Base-by-base conservation (phyloP, 2,113 vertebrate species). In the Ameiurus melas region DNA sequence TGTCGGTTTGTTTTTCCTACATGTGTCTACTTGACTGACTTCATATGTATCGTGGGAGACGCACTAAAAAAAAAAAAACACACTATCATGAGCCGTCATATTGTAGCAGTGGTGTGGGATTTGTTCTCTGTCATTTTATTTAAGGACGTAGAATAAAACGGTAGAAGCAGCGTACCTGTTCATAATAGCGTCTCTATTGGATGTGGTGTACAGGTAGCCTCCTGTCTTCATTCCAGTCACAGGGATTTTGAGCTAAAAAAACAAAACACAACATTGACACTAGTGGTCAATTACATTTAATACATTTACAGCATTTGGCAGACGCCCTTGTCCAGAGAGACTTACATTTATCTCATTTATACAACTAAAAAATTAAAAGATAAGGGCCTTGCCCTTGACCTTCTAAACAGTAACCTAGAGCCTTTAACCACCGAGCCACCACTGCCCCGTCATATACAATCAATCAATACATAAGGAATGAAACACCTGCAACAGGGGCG, bases 191-290 rank as follows among this genome's bases (percentile, higher is more conserved):
- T 95, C 94, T 93, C 93, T 96, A 87, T 90, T 85, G 0, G 95
- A 94, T 43, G 58, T 84, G 51, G 95, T 93, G 14, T 90, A 92
- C 62, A 97, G 94, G 87, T 95, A 91, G 14, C 95, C 96, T 0
- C 91, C 91, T 0, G 92, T 92, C 87, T 94, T 96, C 30, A 91
- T 75, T 89, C 96, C 96, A 80, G 95, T 96, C 13, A 97, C 94
- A 0, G 96, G 96, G 87, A 97, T 95, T 92, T 96, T 97, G 75
- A 96, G 90, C 96, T 96, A 84, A 17, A 91, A 91, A 33, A 47
- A 47, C 16, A 57, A 62, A 6, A 39, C 19, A 77, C 58, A 47
- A 43, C n/a, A 6, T 5, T 39, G n/a, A 16, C n/a, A 68, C 68
- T 20, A 71, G 68, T 9, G 33, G 33, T 1, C 30, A 20, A 36